phyloP scores from a whole-genome alignment of 2,888 invertebrate species.

The Cantharis nigra region DNA sequence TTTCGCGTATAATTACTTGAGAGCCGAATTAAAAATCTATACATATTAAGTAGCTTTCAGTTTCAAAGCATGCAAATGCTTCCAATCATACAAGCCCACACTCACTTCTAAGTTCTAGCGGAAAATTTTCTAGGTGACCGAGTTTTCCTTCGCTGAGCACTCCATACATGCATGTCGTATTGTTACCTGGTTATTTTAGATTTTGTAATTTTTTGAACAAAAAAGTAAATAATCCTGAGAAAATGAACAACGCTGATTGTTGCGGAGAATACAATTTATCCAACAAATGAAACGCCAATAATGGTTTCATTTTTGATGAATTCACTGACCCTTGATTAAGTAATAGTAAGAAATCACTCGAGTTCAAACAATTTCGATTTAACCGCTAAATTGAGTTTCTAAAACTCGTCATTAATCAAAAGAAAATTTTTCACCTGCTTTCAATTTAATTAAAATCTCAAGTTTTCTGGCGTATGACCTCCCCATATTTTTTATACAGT shows the following conservation, averaged over 20 bases:
- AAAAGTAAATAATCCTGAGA: background rate
- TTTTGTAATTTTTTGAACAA: background rate
- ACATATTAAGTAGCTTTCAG: background rate
- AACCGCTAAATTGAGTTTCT: background rate
- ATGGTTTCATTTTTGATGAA: background rate
- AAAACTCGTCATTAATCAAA: background rate
- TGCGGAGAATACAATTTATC: background rate
- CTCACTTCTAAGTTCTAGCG: background rate
- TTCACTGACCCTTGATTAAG: background rate
- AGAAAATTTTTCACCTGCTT: background rate
- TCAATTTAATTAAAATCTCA: background rate
- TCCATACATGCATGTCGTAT: background rate
- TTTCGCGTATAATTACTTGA: background rate
- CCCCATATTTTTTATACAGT: background rate
- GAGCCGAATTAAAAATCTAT: background rate
- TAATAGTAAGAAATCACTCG: background rate
- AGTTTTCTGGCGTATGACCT: background rate
- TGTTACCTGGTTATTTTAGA: background rate
- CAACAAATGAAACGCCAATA: background rate
- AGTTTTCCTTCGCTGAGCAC: background rate
- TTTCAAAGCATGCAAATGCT: too few relatives aligned
- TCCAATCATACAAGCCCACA: background rate
- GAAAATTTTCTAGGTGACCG: background rate
- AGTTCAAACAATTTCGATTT: background rate
- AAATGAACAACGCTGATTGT: background rate